Conservation (phyloP, 2,888 invertebrate species). For the Ophion slaviceki region DNA sequence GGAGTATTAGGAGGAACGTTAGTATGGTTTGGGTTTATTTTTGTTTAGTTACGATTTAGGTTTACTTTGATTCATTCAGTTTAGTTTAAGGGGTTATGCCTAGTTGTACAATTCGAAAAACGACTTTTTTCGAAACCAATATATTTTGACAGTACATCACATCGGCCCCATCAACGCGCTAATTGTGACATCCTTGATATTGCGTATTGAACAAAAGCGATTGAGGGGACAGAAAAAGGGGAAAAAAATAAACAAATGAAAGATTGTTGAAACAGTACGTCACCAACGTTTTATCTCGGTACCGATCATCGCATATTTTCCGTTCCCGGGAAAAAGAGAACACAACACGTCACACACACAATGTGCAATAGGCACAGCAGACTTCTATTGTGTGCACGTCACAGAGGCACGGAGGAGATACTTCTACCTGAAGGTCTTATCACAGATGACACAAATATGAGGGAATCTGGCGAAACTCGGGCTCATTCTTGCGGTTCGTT, state of each 20-base stretch:
- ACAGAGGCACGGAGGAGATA: slow-evolving; percentile 25
- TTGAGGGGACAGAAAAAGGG: not conserved
- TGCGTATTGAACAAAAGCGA: not conserved
- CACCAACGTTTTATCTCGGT: not conserved
- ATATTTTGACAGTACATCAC: no score
- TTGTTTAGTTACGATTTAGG: no score
- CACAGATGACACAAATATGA: slow-evolving; percentile 63
- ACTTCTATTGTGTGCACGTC: slow-evolving; percentile 25
- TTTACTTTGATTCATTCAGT: no score
- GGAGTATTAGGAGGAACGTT: no score
- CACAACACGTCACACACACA: not conserved
- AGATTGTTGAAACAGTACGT: not conserved
- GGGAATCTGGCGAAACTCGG: slow-evolving; percentile 40
- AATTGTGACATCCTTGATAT: not conserved
- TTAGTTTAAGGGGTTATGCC: no score
- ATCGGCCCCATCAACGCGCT: not conserved
- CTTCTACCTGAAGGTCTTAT: slow-evolving; percentile 55
- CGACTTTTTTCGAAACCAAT: no score
- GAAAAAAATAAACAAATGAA: not conserved
- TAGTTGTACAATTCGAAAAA: no score
- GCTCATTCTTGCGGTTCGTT: slow-evolving; percentile 44
- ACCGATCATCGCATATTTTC: slow-evolving; percentile 12
- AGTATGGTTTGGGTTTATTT: no score
- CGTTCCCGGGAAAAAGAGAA: not conserved
- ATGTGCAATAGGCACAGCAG: slow-evolving; percentile 12